Evolutionary conservation across 2,888 invertebrate species (phyloP), one percentile per base, ranked within the genome.

Genomic region (Stenurella melanura): DNA sequence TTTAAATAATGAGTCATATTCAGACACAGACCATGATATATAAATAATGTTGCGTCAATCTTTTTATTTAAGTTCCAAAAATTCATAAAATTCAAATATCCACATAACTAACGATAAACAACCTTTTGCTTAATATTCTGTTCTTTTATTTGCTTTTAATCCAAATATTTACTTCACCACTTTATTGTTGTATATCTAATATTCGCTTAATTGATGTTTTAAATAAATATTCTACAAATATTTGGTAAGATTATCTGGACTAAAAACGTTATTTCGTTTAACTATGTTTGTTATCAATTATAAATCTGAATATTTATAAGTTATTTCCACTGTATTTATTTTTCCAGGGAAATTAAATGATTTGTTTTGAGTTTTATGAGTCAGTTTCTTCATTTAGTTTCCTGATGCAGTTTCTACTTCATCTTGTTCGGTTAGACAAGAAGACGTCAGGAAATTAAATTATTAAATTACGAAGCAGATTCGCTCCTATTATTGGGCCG

Each of bases 131-230:
- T 56, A 70, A 69, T 60, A 70, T 58, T 70, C 30, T 38, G 38
- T 15, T 60, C 60, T 60, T 60, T 60, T 70, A 21, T 60, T 69
- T 69, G 2, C 54, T 26, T 30, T 19, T 70, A 30, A 56, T 60
- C 38, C 50, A 70, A 70, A 70, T 42, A 60, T 70, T 70, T 70
- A 70, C 60, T 12, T 61, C 60, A 60, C 18, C 38, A 60, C 42
- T 60, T 70, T 70, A 70, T 70, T 70, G 60, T 70, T 70, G 70
- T 58, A 60, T 58, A 70, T 70, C 57, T 50, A 58, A 70, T 58
- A 50, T 15, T n/a, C 19, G 34, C 50, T 61, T 70, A 70, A 60
- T 70, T 75, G 77, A 67, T 74, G 61, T 58, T 72, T 71, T 38
- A 74, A 64, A 74, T 69, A 72, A 72, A 54, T 60, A 69, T 67